These are phyloP conservation scores for Ephialtes manifestator DNA, from an alignment of 2,888 invertebrate genomes.

Conservation along the genomic window DNA sequence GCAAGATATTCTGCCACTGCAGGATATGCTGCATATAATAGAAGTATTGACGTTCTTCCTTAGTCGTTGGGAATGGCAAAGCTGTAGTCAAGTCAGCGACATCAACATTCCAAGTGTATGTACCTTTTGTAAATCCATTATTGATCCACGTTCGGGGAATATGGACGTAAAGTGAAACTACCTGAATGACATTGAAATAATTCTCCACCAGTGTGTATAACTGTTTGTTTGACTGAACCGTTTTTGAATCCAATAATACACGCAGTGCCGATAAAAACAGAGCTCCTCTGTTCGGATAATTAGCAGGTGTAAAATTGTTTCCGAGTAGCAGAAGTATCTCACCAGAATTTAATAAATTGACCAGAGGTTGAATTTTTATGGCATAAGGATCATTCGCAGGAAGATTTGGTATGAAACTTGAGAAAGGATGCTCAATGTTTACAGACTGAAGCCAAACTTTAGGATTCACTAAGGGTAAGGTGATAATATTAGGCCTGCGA, in stretches of 20 bases:
- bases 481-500: neutral
- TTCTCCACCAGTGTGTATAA: conserved; percentile 46
- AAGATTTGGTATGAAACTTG: conserved; percentile 66
- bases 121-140: conserved; percentile 57
- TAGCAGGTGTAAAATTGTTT: conserved; percentile 56
- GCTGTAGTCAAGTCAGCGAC: conserved; percentile 59
- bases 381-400: neutral
- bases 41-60: conserved; percentile 10
- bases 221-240: conserved; percentile 17
- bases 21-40: conserved; percentile 53
- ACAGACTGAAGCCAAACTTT: conserved; percentile 65
- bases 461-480: conserved; percentile 71
- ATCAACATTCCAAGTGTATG: conserved; percentile 67
- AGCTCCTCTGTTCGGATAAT: conserved; percentile 69
- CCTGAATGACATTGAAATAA: conserved; percentile 63
- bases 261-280: conserved; percentile 67
- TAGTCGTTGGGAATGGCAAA: conserved; percentile 47
- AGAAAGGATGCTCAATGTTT: conserved; percentile 66
- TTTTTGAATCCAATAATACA: conserved; percentile 43
- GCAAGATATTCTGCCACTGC: conserved; percentile 50
- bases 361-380: conserved; percentile 53
- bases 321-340: conserved; percentile 61
- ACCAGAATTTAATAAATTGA: conserved; percentile 30
- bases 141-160: conserved; percentile 65
- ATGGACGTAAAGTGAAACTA: conserved; percentile 51